phyloP scores from a whole-genome alignment of 2,888 invertebrate genomes.

The Agriopis aurantiaria region DNA sequence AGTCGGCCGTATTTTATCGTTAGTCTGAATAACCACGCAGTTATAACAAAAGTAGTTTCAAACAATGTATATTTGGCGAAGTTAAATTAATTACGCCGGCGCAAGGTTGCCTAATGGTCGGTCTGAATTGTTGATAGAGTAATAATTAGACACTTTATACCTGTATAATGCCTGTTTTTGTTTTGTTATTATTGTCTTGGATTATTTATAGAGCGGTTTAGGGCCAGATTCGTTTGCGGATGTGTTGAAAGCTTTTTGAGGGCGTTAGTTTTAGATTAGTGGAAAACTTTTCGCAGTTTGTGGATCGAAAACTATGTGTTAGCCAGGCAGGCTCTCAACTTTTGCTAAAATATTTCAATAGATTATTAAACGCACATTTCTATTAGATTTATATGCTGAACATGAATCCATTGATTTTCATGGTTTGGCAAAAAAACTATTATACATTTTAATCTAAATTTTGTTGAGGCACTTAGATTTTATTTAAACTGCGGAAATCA shows the following conservation, averaged over 20 bases:
- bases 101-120: slow-evolving; percentile 62
- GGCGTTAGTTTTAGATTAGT: slow-evolving; percentile 21
- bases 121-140: slow-evolving; percentile 63
- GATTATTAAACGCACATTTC: neutral
- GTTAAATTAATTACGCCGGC: slow-evolving; percentile 67
- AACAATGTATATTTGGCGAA: slow-evolving; percentile 59
- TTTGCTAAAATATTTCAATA: neutral
- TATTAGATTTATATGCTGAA: too few species aligned
- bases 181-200: slow-evolving; percentile 55
- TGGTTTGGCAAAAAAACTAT: too few species aligned
- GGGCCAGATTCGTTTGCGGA: slow-evolving; percentile 21
- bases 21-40: slow-evolving; percentile 30
- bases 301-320: neutral
- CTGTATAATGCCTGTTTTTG: slow-evolving; percentile 56
- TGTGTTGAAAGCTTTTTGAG: slow-evolving; percentile 11
- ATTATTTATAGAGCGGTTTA: slow-evolving; percentile 40
- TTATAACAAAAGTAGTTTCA: slow-evolving; percentile 54
- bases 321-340: neutral
- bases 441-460: too few species aligned
- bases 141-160: slow-evolving; percentile 59
- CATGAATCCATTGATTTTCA: too few species aligned
- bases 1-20: slow-evolving; percentile 2
- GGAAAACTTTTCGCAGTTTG: slow-evolving; percentile 14
- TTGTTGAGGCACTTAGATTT: too few species aligned
- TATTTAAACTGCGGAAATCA: too few species aligned